These are phyloP conservation scores for Cotesia congregata DNA, from an alignment of 2,888 invertebrate species.

Conservation along the genomic window DNA sequence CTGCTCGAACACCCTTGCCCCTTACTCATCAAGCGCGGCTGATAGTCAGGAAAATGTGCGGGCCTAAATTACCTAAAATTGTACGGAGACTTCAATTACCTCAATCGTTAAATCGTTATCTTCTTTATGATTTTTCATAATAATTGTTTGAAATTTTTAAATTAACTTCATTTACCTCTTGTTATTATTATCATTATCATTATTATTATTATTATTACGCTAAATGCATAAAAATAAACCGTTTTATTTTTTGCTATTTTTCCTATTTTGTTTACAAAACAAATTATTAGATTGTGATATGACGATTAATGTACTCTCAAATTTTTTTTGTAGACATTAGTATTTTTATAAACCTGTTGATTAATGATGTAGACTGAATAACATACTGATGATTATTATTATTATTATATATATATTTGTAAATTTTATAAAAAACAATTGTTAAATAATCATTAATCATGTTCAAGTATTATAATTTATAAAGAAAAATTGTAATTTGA, in stretches of 20 bases:
- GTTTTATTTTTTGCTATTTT: not conserved
- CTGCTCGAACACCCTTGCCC: constrained; percentile 78
- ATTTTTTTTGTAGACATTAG: not conserved
- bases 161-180: not conserved
- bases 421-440: not conserved
- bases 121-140: constrained; percentile 76
- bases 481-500: constrained; percentile 4
- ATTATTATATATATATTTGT: not conserved
- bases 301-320: constrained; percentile 5
- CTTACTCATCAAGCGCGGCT: constrained; percentile 78
- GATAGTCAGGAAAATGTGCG: constrained; percentile 74
- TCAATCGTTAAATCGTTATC: constrained; percentile 76
- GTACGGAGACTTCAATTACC: constrained; percentile 78
- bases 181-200: not conserved
- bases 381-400: not conserved
- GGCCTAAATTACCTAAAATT: constrained; percentile 73
- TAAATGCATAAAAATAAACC: constrained; percentile 1
- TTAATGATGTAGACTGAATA: not conserved
- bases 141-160: not conserved
- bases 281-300: not conserved
- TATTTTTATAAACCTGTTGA: constrained; percentile 1
- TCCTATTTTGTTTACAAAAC: constrained; percentile 3
- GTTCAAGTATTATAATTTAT: constrained; percentile 22
- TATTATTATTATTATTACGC: constrained; percentile 1
- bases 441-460: too few species aligned